A percentile compares a stretch with the other conserved stretches of the same genome.
phyloP scores from a whole-genome alignment of 2,797 vertebrate species.

The Craterocephalus amniculus region DNA sequence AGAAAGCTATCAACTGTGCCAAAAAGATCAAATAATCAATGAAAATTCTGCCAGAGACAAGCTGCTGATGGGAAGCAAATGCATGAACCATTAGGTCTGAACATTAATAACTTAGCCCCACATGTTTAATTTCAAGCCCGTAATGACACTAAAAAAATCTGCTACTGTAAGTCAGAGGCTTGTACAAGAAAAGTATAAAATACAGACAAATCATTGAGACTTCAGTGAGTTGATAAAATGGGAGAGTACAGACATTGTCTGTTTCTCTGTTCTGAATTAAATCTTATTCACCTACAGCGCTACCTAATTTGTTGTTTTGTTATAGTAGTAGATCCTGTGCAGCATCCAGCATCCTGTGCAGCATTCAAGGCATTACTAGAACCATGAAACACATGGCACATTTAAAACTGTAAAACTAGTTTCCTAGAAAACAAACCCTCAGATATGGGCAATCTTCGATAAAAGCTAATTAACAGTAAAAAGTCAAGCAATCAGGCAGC shows the following conservation, averaged over 20 bases:
- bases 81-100: not conserved
- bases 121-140: not conserved
- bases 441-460: constrained; percentile 10
- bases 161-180: not conserved
- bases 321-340: not conserved
- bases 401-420: constrained; percentile 9
- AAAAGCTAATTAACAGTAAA: constrained; percentile 28
- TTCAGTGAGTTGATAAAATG: too few relatives aligned
- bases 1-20: not conserved
- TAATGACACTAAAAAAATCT: not conserved
- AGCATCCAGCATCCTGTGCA: too few relatives aligned
- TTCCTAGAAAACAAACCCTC: constrained; percentile 10
- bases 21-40: not conserved
- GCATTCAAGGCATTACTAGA: not conserved
- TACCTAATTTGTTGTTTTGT: not conserved
- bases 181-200: not conserved
- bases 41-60: not conserved
- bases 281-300: not conserved
- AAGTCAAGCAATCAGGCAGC: constrained; percentile 13
- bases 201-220: too few relatives aligned
- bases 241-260: not conserved
- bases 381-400: not conserved
- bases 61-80: not conserved
- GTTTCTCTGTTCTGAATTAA: not conserved
- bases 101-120: not conserved